A percentile compares a stretch with the other conserved stretches of the same genome.
These are phyloP conservation scores for Lomographa bimaculata DNA, from an alignment of 2,888 invertebrate genomes.

Conservation along the genomic window DNA sequence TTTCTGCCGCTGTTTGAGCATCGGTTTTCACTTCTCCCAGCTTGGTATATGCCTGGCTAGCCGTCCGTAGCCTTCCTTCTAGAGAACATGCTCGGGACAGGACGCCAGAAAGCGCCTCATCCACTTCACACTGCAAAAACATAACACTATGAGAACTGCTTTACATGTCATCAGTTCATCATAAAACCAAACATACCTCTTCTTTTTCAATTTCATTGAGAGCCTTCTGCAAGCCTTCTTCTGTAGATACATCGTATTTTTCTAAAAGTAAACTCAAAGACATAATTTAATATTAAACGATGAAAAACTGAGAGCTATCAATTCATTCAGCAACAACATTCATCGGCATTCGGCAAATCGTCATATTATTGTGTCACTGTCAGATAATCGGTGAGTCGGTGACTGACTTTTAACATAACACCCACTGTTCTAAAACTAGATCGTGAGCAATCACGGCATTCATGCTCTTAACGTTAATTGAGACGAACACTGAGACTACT, in stretches of 20 bases:
- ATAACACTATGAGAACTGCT: slow-evolving; percentile 5
- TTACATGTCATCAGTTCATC: slow-evolving; percentile 27
- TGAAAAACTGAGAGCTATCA: no score
- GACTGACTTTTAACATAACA: no score
- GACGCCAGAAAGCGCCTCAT: slow-evolving; percentile 87
- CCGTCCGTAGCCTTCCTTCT: slow-evolving; percentile 90
- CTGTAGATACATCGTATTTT: slow-evolving; percentile 78
- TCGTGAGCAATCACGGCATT: no score
- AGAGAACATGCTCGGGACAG: slow-evolving; percentile 89
- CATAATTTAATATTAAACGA: no score
- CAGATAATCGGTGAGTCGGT: no score
- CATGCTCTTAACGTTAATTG: no score
- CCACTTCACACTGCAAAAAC: slow-evolving; percentile 84
- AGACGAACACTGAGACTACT: no score
- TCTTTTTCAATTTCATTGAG: slow-evolving; percentile 82
- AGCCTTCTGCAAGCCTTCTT: slow-evolving; percentile 82
- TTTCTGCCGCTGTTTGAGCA: slow-evolving; percentile 91
- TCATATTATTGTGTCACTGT: no score
- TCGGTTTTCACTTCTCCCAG: slow-evolving; percentile 90
- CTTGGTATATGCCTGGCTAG: slow-evolving; percentile 92
- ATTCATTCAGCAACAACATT: no score
- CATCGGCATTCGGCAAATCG: no score
- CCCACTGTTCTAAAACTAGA: no score
- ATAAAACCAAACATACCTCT: slow-evolving; percentile 65
- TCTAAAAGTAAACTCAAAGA: slow-evolving; percentile 66